phyloP scores from a whole-genome alignment of 2,797 vertebrate genomes.

The Nannoperca obscura region DNA sequence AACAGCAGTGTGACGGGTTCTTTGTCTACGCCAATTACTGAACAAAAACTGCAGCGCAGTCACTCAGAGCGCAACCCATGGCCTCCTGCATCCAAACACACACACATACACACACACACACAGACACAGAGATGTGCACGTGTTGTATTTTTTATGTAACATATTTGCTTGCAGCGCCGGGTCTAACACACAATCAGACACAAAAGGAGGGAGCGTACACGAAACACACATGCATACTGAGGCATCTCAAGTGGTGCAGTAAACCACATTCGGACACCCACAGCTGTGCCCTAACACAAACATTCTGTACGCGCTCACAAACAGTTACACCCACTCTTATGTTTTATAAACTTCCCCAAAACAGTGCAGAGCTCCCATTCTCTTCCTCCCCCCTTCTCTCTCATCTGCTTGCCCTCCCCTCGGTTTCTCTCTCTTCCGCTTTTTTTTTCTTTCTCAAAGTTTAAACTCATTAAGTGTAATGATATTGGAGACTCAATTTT shows the following conservation, averaged over 20 bases:
- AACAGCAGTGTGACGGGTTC: slow-evolving; percentile 78
- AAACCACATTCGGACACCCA: slow-evolving; percentile 77
- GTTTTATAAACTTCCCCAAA: slow-evolving; percentile 79
- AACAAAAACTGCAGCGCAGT: slow-evolving; percentile 75
- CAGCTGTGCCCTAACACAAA: slow-evolving; percentile 77
- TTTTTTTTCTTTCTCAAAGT: slow-evolving; percentile 88
- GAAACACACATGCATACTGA: slow-evolving; percentile 33
- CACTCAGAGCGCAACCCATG: slow-evolving; percentile 66
- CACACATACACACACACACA: slow-evolving; percentile 14
- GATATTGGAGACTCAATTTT: slow-evolving; percentile 97
- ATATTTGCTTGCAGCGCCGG: slow-evolving; percentile 37
- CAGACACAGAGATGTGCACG: slow-evolving; percentile 11
- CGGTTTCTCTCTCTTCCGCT: slow-evolving; percentile 50
- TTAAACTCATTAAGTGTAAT: slow-evolving; percentile 97
- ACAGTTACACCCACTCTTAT: slow-evolving; percentile 78
- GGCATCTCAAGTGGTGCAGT: slow-evolving; percentile 66
- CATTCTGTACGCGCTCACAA: slow-evolving; percentile 73
- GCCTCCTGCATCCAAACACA: slow-evolving; percentile 64
- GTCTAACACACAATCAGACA: slow-evolving; percentile 31
- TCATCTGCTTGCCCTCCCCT: slow-evolving; percentile 50
- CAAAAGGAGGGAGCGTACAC: slow-evolving; percentile 29
- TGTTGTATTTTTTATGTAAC: slow-evolving; percentile 40
- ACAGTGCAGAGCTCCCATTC: slow-evolving; percentile 62
- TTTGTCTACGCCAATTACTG: slow-evolving; percentile 82
- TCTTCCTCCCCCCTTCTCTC: slow-evolving; percentile 46